phyloP scores from a whole-genome alignment of 2,888 invertebrate species.

The Zootermopsis nevadensis region DNA sequence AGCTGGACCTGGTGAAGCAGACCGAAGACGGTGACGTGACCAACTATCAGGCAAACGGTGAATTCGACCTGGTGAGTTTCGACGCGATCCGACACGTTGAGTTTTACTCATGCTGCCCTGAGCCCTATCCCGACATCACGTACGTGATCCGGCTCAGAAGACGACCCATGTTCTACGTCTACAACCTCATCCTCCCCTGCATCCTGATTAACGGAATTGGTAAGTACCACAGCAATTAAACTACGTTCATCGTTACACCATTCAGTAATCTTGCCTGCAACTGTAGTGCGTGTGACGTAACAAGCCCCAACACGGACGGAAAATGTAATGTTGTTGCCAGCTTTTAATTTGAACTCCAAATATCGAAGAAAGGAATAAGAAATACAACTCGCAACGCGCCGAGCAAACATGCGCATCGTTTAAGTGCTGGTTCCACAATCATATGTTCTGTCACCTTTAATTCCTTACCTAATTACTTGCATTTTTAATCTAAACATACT shows the following conservation, averaged over 20 bases:
- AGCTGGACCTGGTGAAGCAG: constrained; percentile 81
- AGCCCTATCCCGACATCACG: constrained; percentile 87
- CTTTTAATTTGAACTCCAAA: neutral
- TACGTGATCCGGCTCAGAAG: constrained; percentile 81
- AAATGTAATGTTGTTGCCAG: no score
- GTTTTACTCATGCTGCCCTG: constrained; percentile 83
- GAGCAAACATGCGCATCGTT: no score
- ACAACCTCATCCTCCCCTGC: constrained; percentile 87
- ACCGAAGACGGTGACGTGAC: constrained; percentile 86
- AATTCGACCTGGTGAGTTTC: constrained; percentile 86
- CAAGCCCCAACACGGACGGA: no score
- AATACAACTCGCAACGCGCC: no score
- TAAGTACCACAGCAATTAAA: constrained; percentile 61
- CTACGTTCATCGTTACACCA: no score
- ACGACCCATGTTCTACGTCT: constrained; percentile 86
- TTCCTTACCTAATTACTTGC: no score
- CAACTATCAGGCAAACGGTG: constrained; percentile 92
- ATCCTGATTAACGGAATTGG: constrained; percentile 87
- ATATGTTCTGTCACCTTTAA: no score
- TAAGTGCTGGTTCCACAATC: no score
- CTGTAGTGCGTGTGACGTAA: no score
- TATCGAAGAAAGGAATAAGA: no score
- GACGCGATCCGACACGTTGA: constrained; percentile 78
- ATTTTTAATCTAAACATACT: no score
- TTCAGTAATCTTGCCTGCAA: no score